Conservation (phyloP, 2,113 vertebrate genomes). For the Sardina pilchardus region DNA sequence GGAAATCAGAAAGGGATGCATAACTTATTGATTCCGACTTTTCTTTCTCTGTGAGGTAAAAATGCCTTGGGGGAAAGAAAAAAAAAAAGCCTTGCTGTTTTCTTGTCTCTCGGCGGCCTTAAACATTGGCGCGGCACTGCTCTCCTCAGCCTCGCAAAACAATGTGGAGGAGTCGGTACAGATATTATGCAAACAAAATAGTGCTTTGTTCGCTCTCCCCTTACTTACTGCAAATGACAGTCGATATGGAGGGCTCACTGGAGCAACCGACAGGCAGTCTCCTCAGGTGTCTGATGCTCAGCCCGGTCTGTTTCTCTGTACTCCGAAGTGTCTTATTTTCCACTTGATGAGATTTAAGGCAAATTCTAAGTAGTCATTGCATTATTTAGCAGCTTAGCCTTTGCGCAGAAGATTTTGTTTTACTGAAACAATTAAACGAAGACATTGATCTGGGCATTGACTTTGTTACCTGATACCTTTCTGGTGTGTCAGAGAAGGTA, state of each 20-base stretch:
- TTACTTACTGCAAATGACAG: background rate
- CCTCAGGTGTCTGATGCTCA: background rate
- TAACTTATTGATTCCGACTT: background rate
- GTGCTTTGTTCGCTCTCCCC: background rate
- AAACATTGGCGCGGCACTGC: background rate
- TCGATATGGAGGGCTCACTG: background rate
- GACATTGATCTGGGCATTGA: conserved; percentile 30
- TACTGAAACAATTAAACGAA: conserved; percentile 36
- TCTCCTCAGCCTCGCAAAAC: background rate
- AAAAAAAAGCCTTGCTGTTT: background rate
- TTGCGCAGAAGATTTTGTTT: conserved; percentile 25
- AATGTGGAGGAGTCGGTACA: background rate
- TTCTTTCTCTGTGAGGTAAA: background rate
- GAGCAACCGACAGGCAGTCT: background rate
- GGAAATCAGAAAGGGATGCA: background rate
- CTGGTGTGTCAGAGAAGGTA: background rate
- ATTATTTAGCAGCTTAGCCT: conserved; percentile 43
- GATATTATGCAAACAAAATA: background rate
- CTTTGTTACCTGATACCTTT: conserved; percentile 42
- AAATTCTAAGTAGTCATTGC: conserved; percentile 31
- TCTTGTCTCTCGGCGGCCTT: background rate
- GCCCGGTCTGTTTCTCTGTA: background rate
- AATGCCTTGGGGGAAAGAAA: background rate
- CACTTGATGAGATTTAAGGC: background rate
- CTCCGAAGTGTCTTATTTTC: background rate